Evolutionary conservation across 2,113 vertebrate genomes (phyloP).

Genomic region (Eupsittula cactorum): DNA sequence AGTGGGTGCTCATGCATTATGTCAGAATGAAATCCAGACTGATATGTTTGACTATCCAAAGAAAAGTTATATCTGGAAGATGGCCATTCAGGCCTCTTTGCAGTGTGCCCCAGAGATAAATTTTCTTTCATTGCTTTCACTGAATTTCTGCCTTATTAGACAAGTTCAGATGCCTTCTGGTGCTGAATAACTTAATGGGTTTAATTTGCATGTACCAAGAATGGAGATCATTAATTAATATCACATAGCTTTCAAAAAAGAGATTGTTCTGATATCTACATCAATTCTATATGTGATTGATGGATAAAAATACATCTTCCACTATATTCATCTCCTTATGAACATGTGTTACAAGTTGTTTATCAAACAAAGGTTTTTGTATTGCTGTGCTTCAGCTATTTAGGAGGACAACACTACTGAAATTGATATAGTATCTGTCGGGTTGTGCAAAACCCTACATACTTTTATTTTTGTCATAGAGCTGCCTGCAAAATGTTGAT

Average conservation of each 20-base stretch:
- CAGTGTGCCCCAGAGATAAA: not conserved
- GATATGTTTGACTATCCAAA: not conserved
- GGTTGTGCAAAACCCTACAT: constrained; percentile 1
- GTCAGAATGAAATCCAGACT: not conserved
- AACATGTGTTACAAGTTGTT: not conserved
- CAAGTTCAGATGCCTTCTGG: not conserved
- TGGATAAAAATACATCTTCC: not conserved
- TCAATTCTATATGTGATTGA: not conserved
- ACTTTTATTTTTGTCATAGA: constrained; percentile 39
- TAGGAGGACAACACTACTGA: constrained; percentile 1
- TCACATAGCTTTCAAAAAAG: not conserved
- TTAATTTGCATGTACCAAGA: not conserved
- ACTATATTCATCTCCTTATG: not conserved
- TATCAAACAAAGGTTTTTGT: not conserved
- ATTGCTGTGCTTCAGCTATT: not conserved
- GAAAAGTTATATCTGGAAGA: not conserved
- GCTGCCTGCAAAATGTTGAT: not conserved
- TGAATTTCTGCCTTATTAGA: not conserved
- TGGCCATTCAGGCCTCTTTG: not conserved
- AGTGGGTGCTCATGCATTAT: not conserved
- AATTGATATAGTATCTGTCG: constrained; percentile 27
- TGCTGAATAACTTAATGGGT: not conserved
- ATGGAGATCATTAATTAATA: not conserved
- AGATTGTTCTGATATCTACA: not conserved
- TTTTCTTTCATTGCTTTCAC: not conserved